Percentiles rank a stretch among this genome's conserved stretches.
Conservation (phyloP, 2,113 vertebrate genomes). For the Equus quagga region DNA sequence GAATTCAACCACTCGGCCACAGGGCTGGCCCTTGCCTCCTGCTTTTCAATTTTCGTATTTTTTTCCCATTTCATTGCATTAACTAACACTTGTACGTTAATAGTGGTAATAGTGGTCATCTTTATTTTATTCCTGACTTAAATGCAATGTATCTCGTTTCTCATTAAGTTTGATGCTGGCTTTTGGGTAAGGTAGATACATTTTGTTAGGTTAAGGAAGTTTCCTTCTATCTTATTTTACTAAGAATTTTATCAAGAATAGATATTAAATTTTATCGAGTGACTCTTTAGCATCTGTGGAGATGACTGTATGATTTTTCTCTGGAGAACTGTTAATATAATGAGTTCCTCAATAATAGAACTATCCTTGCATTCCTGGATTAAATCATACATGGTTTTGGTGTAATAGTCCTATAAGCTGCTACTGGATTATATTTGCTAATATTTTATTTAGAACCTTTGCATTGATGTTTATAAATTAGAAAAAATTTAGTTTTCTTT, state of each 20-base stretch:
- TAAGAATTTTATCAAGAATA: not conserved
- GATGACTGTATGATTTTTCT: not conserved
- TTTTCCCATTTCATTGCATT: not conserved
- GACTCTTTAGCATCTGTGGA: not conserved
- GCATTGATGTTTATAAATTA: not conserved
- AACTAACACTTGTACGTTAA: not conserved
- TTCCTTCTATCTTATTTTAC: not conserved
- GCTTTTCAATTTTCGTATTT: not conserved
- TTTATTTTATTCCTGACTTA: not conserved
- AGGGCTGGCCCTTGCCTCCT: not conserved
- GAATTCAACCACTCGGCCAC: no score
- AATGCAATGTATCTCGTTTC: not conserved
- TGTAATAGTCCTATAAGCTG: not conserved
- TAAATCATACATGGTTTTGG: not conserved
- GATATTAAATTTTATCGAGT: not conserved
- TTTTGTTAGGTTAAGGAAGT: not conserved
- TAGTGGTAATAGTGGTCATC: not conserved
- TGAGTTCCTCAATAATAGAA: not conserved
- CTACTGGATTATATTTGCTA: not conserved
- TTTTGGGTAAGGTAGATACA: not conserved
- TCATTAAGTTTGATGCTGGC: not conserved
- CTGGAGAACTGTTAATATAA: not conserved
- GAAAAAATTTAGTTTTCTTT: not conserved
- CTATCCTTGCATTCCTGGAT: not conserved
- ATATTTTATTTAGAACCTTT: not conserved